Evolutionary conservation across 2,113 vertebrate species (phyloP), one percentile per base, ranked within the genome.

Genomic region (Campylorhamphus procurvoides): DNA sequence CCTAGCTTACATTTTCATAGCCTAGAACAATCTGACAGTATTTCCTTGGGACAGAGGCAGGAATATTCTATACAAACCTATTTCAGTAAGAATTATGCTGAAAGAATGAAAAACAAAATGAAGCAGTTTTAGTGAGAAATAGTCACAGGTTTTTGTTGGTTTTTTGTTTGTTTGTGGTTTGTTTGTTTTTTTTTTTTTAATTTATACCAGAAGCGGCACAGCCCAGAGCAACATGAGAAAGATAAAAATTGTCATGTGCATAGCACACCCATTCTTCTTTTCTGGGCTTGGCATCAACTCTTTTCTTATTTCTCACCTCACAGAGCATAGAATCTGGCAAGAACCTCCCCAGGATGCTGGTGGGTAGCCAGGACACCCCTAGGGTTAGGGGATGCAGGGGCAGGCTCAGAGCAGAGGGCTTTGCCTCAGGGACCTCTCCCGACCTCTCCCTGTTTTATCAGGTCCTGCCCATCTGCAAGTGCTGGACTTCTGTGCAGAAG

Each of bases 41-140:
- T 83, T 87, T 94, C 55, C 40, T 58, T 90, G 49, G 55, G 80
- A 94, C 49, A 78, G 17, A 87, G 20, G 37, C n/a, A 96, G 91
- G 76, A 66, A 40, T 73, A 90, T 73, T 33, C 53, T 69, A n/a
- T 17, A 56, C 37, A 89, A 84, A 96, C 19, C 27, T 74, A 35
- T 47, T 53, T 29, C n/a, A 66, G 35, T 46, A 64, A 79, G 10
- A 93, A 72, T 33, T 42, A 74, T 18, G 4, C 9, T 72, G 22
- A 80, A 69, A 49, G 31, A 33, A 69, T 11, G 3, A 71, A 42
- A 62, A 67, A 76, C 20, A 78, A 75, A 33, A 59, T 44, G 10
- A 66, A 76, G 42, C 12, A 13, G 7, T 53, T 83, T 66, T 19
- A 63, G 19, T 33, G 14, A 80, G 25, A 76, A 81, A 66, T 4